A percentile compares a stretch with the other conserved stretches of the same genome.
Evolutionary conservation across 1,140 invertebrate genomes (phyloP).

Genomic region (Trachymyrmex cornetzi): DNA sequence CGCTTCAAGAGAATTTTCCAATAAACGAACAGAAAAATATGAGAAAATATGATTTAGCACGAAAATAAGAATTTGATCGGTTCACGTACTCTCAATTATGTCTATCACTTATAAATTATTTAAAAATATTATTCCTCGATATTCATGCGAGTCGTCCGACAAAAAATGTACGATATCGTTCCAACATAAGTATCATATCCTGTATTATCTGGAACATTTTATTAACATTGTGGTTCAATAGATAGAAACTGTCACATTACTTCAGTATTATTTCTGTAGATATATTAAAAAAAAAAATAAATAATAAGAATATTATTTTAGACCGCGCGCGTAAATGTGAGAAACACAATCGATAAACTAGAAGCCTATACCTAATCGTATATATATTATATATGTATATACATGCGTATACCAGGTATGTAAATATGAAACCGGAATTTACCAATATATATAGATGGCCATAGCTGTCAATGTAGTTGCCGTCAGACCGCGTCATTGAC

Average conservation of each 20-base stretch:
- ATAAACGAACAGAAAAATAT: slow-evolving; percentile 65
- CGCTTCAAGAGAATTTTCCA: slow-evolving; percentile 64
- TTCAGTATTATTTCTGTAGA: background rate
- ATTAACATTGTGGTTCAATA: background rate
- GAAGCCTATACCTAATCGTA: too few species aligned
- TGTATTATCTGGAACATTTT: background rate
- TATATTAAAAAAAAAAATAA: background rate
- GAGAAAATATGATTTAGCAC: slow-evolving; percentile 62
- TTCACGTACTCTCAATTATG: background rate
- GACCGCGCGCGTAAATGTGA: too few species aligned
- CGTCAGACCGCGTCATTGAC: too few species aligned
- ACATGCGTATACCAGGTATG: too few species aligned
- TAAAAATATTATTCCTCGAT: slow-evolving; percentile 1
- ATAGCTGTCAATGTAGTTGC: too few species aligned
- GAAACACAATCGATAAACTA: too few species aligned
- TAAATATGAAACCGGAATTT: too few species aligned
- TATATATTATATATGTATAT: too few species aligned
- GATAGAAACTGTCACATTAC: background rate
- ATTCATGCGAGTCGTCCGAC: background rate
- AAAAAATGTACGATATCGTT: background rate
- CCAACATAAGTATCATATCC: background rate
- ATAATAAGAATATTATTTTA: too few species aligned
- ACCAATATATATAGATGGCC: too few species aligned
- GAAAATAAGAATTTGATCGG: slow-evolving; percentile 31
- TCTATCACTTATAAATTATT: slow-evolving; percentile 11